phyloP scores from a whole-genome alignment of 2,888 invertebrate species.

The Acanthosepion esculentum region DNA sequence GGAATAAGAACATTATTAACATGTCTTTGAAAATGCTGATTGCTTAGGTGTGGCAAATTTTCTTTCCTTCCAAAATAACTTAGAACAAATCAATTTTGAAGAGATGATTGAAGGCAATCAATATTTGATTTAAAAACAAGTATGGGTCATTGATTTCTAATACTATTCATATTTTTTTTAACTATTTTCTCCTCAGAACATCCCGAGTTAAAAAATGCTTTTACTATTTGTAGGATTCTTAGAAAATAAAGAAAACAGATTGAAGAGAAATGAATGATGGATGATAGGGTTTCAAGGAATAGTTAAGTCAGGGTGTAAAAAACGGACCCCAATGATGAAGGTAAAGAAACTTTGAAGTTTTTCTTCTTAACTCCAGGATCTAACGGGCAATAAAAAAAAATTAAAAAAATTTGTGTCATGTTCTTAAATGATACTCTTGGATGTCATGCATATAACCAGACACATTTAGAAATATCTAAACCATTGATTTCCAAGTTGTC shows the following conservation, averaged over 20 bases:
- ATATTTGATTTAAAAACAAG: neutral
- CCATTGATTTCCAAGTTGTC: too few species aligned
- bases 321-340: too few species aligned
- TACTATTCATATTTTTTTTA: neutral
- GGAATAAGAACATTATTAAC: too few species aligned
- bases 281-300: neutral
- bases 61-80: neutral
- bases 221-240: neutral
- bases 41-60: too few species aligned
- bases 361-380: too few species aligned
- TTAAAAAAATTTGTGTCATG: too few species aligned
- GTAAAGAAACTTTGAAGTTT: too few species aligned
- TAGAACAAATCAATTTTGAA: neutral
- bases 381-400: too few species aligned
- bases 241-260: neutral
- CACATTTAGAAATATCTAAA: too few species aligned
- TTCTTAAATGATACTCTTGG: too few species aligned
- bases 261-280: neutral
- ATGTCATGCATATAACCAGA: too few species aligned
- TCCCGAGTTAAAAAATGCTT: neutral
- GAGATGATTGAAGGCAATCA: neutral
- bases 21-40: too few species aligned
- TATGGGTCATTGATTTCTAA: neutral
- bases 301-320: neutral
- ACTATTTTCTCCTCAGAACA: neutral